phyloP scores from a whole-genome alignment of 2,113 vertebrate genomes.

The Corapipo altera region DNA sequence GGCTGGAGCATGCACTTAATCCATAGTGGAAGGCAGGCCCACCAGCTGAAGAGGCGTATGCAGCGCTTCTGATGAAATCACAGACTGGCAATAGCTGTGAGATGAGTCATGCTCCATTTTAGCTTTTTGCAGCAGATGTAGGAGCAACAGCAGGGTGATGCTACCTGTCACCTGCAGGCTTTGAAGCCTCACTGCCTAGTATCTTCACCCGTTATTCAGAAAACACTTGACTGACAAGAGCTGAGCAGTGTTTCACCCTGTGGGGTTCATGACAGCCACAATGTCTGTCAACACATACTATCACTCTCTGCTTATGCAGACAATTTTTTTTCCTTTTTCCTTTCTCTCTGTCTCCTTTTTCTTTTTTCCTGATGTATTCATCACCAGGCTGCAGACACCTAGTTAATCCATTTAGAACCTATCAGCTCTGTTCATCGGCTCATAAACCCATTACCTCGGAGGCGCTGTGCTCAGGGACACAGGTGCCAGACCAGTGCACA shows the following conservation, averaged over 20 bases:
- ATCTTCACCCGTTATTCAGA: background rate
- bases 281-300: conserved; percentile 72
- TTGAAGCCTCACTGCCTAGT: background rate
- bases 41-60: fast-evolving
- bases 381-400: conserved; percentile 76
- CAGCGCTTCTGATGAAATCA: background rate
- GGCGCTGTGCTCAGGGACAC: conserved; percentile 78
- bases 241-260: conserved; percentile 58
- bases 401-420: conserved; percentile 85
- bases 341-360: background rate
- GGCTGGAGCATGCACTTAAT: background rate
- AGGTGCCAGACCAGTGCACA: conserved; percentile 80
- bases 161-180: conserved; percentile 35
- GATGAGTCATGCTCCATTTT: background rate
- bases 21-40: background rate
- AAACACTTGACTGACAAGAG: conserved; percentile 59
- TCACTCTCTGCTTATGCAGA: conserved; percentile 67
- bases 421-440: conserved; percentile 82
- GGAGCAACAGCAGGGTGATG: background rate
- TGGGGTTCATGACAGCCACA: conserved; percentile 48
- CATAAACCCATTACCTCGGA: conserved; percentile 82
- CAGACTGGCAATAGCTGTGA: background rate
- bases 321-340: background rate
- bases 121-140: background rate
- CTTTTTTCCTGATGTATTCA: conserved; percentile 70